Base-by-base conservation (phyloP, 2,888 invertebrate genomes). In the Rhagonycha lutea region DNA sequence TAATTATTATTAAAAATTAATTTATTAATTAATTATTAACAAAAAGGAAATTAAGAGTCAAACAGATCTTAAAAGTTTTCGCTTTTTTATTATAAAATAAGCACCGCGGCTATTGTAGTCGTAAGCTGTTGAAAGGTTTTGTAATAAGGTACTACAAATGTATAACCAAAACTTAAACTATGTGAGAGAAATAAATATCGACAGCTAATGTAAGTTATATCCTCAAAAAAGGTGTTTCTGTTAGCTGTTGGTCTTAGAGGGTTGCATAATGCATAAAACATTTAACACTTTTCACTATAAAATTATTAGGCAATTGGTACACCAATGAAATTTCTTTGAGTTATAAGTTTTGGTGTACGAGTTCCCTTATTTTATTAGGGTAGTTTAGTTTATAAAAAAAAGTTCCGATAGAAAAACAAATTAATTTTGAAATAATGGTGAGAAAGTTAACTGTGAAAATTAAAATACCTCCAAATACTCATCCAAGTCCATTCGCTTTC, bases 401-500 rank as follows among this genome's bases (percentile, higher is more conserved):
- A 12, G n/a, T n/a, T n/a, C 2, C n/a, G 2, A n/a, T 7, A n/a
- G n/a, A 47, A 47, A n/a, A 47, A n/a, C n/a, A n/a, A 47, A 47
- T 47, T 47, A 47, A 47, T 47, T 47, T 47, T 47, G n/a, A 47
- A 47, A 47, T 47, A 47, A 47, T 47, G 7, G n/a, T 47, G n/a
- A 47, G 2, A 47, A 47, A n/a, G 47, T 47, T 47, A 47, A 47
- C 47, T 47, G 47, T 1, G n/a, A 47, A 47, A 61, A 29, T 62
- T 63, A 62, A 63, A 29, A 83, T 82, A 87, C 95, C 87, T 94
- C 94, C 82, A 96, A 90, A 87, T 94, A 95, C 89, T 95, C 95
- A 89, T 95, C 94, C 83, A 96, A 90, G 79, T 94, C 93, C 93
- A 96, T 94, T 81, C 95, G 93, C 82, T 94, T 92, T 78, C 96